Conservation (phyloP, 2,888 invertebrate genomes). For the Eueremaeus valkanovi region DNA sequence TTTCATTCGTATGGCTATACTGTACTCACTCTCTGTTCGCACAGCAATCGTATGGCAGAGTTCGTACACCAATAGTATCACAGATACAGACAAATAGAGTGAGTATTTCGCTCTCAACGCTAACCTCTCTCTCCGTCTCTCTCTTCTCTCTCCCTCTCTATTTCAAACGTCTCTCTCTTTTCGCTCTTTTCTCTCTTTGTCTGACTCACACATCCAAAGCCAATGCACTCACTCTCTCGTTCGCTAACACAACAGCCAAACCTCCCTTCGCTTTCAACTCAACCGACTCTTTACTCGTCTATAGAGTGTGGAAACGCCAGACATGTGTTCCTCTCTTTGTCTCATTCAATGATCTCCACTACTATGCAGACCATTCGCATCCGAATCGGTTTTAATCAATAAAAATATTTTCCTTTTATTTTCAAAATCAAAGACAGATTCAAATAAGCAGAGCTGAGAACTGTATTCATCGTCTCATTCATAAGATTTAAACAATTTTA, state of each 20-base stretch:
- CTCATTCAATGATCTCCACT: neutral
- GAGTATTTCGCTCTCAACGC: neutral
- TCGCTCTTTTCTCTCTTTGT: constrained; percentile 14
- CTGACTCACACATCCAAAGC: constrained; percentile 17
- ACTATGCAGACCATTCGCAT: neutral
- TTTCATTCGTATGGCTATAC: no score
- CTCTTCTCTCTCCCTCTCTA: neutral
- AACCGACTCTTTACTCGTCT: neutral
- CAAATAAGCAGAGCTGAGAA: neutral
- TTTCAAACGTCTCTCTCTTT: neutral
- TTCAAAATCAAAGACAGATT: neutral
- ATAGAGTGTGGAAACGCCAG: neutral
- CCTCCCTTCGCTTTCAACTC: constrained; percentile 32
- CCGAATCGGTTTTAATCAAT: neutral
- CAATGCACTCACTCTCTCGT: constrained; percentile 30
- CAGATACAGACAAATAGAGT: neutral
- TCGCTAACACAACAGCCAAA: neutral
- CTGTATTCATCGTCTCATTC: no score
- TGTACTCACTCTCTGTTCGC: neutral
- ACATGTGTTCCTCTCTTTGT: neutral
- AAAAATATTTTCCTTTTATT: no score
- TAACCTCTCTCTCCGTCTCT: neutral
- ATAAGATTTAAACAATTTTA: no score
- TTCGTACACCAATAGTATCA: neutral
- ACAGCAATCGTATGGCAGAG: neutral